Evolutionary conservation across 1,140 invertebrate genomes (phyloP).

Genomic region (Brachionus angularis): DNA sequence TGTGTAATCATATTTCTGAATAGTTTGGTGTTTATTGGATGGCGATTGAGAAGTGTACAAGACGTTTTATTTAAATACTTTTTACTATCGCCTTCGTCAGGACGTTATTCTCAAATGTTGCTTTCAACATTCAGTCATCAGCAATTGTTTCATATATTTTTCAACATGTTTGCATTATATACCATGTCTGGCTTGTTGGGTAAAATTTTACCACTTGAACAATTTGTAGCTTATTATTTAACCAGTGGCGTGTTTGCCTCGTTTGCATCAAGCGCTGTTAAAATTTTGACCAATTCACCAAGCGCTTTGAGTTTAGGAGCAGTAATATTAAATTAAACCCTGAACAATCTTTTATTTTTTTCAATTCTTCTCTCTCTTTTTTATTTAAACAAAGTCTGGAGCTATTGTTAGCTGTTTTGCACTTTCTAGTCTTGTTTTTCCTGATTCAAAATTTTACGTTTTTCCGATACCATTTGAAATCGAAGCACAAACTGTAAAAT

Average conservation of each 20-base stretch:
- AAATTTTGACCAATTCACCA: not conserved
- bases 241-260: constrained; percentile 33
- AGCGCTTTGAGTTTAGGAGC: constrained; percentile 19
- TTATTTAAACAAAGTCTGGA: no score
- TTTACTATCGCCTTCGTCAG: constrained; percentile 12
- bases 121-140: constrained; percentile 33
- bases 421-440: constrained; percentile 26
- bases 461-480: constrained; percentile 39
- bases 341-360: no score
- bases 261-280: constrained; percentile 2
- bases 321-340: not conserved
- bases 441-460: constrained; percentile 28
- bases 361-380: no score
- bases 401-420: constrained; percentile 38
- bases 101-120: constrained; percentile 21
- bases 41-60: constrained; percentile 2
- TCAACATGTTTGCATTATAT: constrained; percentile 43
- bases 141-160: constrained; percentile 24
- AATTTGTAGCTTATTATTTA: constrained; percentile 39
- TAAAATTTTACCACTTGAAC: constrained; percentile 13
- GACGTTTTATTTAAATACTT: constrained; percentile 14
- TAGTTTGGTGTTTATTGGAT: constrained; percentile 11
- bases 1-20: constrained; percentile 4
- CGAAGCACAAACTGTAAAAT: constrained; percentile 28
- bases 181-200: constrained; percentile 35